These are phyloP conservation scores for Dipus sagitta DNA, from an alignment of 2,797 vertebrate genomes.

Conservation along the genomic window DNA sequence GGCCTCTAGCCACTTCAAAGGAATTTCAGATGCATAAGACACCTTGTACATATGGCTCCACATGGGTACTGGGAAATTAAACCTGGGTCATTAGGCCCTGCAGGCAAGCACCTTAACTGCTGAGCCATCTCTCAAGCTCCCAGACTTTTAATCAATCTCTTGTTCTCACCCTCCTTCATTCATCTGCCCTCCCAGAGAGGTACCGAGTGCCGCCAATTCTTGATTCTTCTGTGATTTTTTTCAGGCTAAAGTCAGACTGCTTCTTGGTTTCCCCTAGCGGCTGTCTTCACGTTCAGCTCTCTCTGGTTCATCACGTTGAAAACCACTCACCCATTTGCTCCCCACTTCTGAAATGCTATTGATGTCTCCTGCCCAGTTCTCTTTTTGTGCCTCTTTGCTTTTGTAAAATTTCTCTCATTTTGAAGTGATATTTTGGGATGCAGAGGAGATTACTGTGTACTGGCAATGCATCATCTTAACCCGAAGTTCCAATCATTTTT, in stretches of 20 bases:
- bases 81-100: no score
- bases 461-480: conserved; percentile 11
- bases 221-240: not conserved
- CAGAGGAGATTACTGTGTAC: not conserved
- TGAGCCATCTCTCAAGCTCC: no score
- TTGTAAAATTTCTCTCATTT: not conserved
- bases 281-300: not conserved
- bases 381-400: not conserved
- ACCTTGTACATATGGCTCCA: no score
- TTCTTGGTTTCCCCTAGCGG: not conserved
- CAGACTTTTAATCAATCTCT: not conserved
- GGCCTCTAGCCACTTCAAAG: no score
- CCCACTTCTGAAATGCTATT: not conserved
- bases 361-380: not conserved
- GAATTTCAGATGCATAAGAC: no score
- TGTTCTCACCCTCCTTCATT: not conserved
- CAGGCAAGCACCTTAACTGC: no score
- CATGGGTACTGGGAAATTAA: no score
- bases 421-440: conserved; percentile 13
- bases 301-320: not conserved
- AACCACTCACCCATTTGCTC: no score
- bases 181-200: not conserved
- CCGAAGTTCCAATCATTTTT: conserved; percentile 34
- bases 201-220: not conserved
- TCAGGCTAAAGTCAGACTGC: not conserved